Base-by-base conservation (phyloP, 2,113 vertebrate genomes). In the Antigone vipio region DNA sequence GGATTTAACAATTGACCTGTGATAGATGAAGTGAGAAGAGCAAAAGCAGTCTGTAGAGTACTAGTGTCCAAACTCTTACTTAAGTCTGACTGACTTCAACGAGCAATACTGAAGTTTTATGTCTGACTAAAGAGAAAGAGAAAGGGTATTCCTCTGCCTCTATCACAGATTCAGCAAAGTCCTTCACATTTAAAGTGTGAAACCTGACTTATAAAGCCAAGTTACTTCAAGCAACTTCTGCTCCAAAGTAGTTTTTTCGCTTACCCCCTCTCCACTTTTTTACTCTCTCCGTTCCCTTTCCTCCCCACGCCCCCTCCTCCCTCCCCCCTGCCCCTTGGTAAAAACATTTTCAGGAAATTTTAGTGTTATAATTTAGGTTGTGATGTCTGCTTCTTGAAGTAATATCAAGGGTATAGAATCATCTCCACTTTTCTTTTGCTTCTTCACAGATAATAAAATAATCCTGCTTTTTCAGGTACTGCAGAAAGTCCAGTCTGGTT, bases 1-100 rank as follows among this genome's bases (percentile, higher is more conserved):
- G 74, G 62, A 79, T 81, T 95, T 89, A 92, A 63, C 73, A 97
- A 94, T 92, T 97, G 86, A 82, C 83, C 80, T 87, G 66, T 97
- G 96, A 95, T 96, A 63, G 84, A 97, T 97, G 91, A 96, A 94
- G 91, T 94, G 88, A 92, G 88, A 92, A 88, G 55, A 89, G 45
- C 45, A 92, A 74, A 88, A 91, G 34, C 15, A 87, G 49, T 89
- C 60, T 91, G 44, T 32, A 69, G 64, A 94, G 76, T 76, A 49
- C 40, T 63, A 72, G 27, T 76, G 86, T 53, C 73, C 83, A 87
- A 67, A 78, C 29, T 73, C 64, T 81, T 88, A 18, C 76, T 78
- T 40, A 85, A 81, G 56, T 56, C 90, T 93, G 44, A 73, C 49
- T 87, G 84, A 58, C 58, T 96, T 92, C 64, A 79, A 6, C 1